A percentile compares a stretch with the other conserved stretches of the same genome.
These are phyloP conservation scores for Doris montereyensis DNA, from an alignment of 2,888 invertebrate species.

Conservation along the genomic window DNA sequence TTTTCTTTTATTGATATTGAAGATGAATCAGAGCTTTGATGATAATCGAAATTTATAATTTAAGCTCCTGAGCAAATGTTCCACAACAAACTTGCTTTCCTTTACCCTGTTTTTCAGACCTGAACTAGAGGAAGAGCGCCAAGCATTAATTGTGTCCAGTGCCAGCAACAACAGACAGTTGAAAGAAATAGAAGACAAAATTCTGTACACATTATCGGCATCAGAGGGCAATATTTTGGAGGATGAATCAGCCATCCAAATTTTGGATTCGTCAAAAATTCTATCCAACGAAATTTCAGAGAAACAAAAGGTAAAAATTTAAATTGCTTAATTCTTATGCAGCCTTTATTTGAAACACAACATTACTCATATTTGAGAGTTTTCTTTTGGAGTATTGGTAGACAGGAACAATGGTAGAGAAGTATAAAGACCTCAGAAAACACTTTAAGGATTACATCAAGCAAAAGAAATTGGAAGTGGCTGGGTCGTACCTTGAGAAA, in stretches of 20 bases:
- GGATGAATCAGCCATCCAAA: slow-evolving; percentile 90
- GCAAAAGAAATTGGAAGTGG: too few species aligned
- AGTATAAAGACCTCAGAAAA: too few species aligned
- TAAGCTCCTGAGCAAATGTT: neutral
- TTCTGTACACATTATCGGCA: slow-evolving; percentile 86
- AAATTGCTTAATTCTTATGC: too few species aligned
- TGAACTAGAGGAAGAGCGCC: slow-evolving; percentile 86
- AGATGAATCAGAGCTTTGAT: too few species aligned
- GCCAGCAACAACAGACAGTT: slow-evolving; percentile 86
- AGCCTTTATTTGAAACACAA: too few species aligned
- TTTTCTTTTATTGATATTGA: too few species aligned
- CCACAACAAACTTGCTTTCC: too few species aligned
- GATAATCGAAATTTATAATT: neutral
- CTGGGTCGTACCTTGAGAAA: too few species aligned
- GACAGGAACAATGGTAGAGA: too few species aligned
- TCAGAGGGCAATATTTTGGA: slow-evolving; percentile 90
- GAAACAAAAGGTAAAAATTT: slow-evolving; percentile 89
- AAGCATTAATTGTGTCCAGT: slow-evolving; percentile 83
- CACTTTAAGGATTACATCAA: too few species aligned
- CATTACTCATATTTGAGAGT: too few species aligned
- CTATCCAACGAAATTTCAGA: slow-evolving; percentile 86
- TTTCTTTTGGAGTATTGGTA: too few species aligned
- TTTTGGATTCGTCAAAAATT: slow-evolving; percentile 90
- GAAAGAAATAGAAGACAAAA: slow-evolving; percentile 90
- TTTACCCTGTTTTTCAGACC: slow-evolving; percentile 75